Conservation (phyloP, 1,140 invertebrate species). For the Diploscapter pachys region DNA sequence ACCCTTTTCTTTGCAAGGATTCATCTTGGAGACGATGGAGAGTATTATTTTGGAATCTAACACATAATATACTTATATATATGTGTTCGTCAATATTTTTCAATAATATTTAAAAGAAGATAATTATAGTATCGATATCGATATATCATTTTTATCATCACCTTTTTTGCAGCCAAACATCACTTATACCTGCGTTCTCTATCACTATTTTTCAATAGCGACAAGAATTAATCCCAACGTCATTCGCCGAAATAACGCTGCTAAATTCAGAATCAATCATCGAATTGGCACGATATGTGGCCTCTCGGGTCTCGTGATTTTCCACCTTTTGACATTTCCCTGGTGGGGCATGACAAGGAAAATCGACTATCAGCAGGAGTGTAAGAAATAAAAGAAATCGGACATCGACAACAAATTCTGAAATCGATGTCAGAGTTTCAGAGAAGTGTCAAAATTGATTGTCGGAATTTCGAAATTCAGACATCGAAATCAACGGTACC, state of each 20-base stretch:
- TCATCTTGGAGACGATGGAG: no score
- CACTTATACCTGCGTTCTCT: background rate
- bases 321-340: conserved; percentile 28
- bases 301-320: conserved; percentile 12
- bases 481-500: conserved; percentile 16
- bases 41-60: no score
- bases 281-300: conserved; percentile 21
- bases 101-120: no score
- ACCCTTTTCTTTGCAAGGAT: no score
- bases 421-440: no score
- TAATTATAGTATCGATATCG: no score
- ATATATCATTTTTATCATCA: no score
- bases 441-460: background rate
- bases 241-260: background rate
- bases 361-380: conserved; percentile 19
- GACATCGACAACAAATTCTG: no score
- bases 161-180: no score
- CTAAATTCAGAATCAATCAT: conserved; percentile 19
- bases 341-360: conserved; percentile 18
- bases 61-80: no score
- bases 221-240: background rate
- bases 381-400: conserved; percentile 10
- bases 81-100: no score
- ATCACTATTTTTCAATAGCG: background rate
- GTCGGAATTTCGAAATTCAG: conserved; percentile 7